Percentiles rank a stretch among this genome's conserved stretches.
These are phyloP conservation scores for Acanthornis magna DNA, from an alignment of 2,797 vertebrate genomes.

Conservation along the genomic window DNA sequence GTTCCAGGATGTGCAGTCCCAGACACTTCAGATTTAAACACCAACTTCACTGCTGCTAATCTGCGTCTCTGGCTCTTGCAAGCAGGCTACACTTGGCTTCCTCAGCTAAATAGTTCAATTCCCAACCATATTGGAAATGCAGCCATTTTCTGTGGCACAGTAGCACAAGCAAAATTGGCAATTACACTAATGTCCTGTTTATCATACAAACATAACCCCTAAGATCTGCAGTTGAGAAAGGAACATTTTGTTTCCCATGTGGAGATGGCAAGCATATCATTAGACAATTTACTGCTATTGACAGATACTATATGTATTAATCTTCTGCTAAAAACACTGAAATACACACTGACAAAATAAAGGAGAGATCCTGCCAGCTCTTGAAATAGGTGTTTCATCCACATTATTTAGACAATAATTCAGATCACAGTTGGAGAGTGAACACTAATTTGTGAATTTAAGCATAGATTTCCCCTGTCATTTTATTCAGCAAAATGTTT, in stretches of 20 bases:
- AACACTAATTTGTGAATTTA: constrained; percentile 23
- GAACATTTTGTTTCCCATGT: background rate
- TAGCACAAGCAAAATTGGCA: background rate
- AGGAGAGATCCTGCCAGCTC: background rate
- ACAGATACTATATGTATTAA: background rate
- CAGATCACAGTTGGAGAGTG: background rate
- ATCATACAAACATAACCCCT: background rate
- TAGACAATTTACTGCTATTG: background rate
- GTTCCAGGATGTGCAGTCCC: background rate
- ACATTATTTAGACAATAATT: background rate
- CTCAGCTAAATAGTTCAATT: constrained; percentile 13
- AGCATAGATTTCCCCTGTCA: background rate
- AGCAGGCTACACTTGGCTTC: background rate
- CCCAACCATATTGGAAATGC: background rate
- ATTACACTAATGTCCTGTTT: background rate
- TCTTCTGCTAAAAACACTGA: constrained; percentile 23
- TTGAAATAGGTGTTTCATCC: background rate
- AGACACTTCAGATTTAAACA: background rate
- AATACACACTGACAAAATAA: background rate
- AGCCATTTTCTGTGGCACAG: background rate
- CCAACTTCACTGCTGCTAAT: background rate
- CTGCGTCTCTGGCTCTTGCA: background rate
- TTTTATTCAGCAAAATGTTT: background rate
- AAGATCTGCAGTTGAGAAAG: background rate
- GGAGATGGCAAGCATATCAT: background rate